Evolutionary conservation across 2,113 vertebrate genomes (phyloP).

Genomic region (Machaerirhynchus nigripectus): DNA sequence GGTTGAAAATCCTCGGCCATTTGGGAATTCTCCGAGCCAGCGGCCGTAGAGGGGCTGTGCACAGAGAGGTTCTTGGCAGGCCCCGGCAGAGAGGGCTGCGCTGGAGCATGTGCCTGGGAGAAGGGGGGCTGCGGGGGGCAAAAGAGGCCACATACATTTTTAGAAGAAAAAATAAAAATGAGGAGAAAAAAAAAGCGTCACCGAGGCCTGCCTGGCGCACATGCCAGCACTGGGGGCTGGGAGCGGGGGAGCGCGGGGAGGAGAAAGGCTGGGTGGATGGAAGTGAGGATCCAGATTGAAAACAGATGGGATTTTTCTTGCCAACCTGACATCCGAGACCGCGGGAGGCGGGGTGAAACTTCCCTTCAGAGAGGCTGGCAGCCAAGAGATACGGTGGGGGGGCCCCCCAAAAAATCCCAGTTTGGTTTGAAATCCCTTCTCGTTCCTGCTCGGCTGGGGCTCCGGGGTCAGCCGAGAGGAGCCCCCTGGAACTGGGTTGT

Average conservation of each 20-base stretch:
- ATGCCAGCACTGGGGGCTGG: slow-evolving; percentile 34
- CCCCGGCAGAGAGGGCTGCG: not conserved
- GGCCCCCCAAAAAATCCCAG: not conserved
- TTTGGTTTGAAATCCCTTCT: not conserved
- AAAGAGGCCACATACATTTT: slow-evolving; percentile 40
- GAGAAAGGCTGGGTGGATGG: slow-evolving; percentile 26
- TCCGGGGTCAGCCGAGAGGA: not conserved
- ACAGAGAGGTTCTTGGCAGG: not conserved
- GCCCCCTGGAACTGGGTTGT: not conserved
- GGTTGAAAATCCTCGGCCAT: not conserved
- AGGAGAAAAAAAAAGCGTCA: not conserved
- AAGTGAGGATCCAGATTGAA: slow-evolving; percentile 64
- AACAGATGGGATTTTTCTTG: slow-evolving; percentile 68
- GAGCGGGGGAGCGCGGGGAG: not conserved
- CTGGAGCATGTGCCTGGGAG: not conserved
- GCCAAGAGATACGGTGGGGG: slow-evolving; percentile 59
- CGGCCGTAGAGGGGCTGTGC: not conserved
- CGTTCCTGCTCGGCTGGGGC: not conserved
- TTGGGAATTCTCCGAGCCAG: slow-evolving; percentile 12
- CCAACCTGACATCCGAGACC: slow-evolving; percentile 67
- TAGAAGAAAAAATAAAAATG: not conserved
- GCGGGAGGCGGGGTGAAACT: slow-evolving; percentile 25
- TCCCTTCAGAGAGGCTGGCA: slow-evolving; percentile 58
- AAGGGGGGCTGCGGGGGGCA: not conserved
- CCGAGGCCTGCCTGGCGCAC: not conserved